phyloP scores from a whole-genome alignment of 2,797 vertebrate species.

The Smutsia temminckii region DNA sequence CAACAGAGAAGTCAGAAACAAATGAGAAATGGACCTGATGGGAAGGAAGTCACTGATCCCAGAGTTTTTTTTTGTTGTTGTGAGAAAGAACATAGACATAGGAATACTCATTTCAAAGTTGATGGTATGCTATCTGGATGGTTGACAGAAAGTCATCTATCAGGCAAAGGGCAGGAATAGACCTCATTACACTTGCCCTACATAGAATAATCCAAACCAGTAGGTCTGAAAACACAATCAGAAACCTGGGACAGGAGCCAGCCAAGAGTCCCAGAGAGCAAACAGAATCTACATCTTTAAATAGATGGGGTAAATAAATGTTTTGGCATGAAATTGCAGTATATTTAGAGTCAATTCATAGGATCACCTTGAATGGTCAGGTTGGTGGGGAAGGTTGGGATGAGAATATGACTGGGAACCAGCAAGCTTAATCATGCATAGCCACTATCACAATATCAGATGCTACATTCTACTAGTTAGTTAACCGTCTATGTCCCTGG shows the following conservation, averaged over 20 bases:
- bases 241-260: neutral
- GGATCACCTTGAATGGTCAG: neutral
- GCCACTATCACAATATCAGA: neutral
- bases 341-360: neutral
- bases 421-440: neutral
- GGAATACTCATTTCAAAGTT: constrained; percentile 29
- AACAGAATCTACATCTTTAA: constrained; percentile 9
- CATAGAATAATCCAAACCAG: neutral
- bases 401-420: neutral
- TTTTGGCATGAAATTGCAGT: neutral
- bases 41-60: constrained; percentile 1
- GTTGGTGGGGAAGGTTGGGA: neutral
- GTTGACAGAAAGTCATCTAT: neutral
- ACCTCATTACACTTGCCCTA: neutral
- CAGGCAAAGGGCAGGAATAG: neutral
- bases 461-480: no score
- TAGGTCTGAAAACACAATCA: constrained; percentile 1
- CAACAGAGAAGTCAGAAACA: constrained; percentile 50
- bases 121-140: neutral
- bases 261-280: neutral
- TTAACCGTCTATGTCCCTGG: neutral
- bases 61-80: neutral
- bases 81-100: constrained; percentile 12
- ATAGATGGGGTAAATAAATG: neutral
- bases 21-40: neutral